Base-by-base conservation (phyloP, 1,140 invertebrate genomes). In the Tribolium castaneum region DNA sequence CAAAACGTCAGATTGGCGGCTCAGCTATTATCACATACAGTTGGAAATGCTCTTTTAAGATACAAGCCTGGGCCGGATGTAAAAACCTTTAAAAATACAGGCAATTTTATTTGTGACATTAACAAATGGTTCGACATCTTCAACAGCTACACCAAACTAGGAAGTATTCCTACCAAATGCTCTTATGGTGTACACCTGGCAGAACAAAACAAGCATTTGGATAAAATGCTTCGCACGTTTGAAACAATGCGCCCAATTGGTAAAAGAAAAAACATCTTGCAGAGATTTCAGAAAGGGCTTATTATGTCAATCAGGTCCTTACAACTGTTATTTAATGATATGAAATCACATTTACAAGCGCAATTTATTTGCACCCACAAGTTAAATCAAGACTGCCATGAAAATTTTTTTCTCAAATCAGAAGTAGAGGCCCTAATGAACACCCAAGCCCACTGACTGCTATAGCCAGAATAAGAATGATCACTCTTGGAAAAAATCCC, bases 1-100 rank as follows among this genome's bases (percentile, higher is more conserved):
- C 79, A 80, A 25, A 80, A 78, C 72, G 76, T 80, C 2, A 13
- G 9, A 66, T 52, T 80, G 19, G 79, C 79, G 35, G 79, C 77
- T n/a, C 25, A 80, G 59, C 52, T 80, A 30, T 59, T 81, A 34
- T 80, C 79, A 10, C 22, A 78, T 70, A 80, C 51, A 6, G 75
- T 62, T 16, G 76, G 76, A 22, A 70, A 19, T 6, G 70, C 78
- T 10, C 35, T 78, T 4, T 22, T 52, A 45, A 12, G 66, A n/a
- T 71, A 71, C n/a, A 71, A 71, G 45, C 30, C 34, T 71, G 34
- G 66, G 6, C 34, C 6, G 9, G 34, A 39, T 10, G 9, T 7
- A 39, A 39, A 39, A 39, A 7, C 9, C 6, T 6, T 3, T 7
- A 3, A 10, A 10, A 39, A 39, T 39, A 10, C 9, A 39, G 9